Percentiles rank a stretch among this genome's conserved stretches.
phyloP scores from a whole-genome alignment of 2,888 invertebrate genomes.

The Eupithecia dodoneata region DNA sequence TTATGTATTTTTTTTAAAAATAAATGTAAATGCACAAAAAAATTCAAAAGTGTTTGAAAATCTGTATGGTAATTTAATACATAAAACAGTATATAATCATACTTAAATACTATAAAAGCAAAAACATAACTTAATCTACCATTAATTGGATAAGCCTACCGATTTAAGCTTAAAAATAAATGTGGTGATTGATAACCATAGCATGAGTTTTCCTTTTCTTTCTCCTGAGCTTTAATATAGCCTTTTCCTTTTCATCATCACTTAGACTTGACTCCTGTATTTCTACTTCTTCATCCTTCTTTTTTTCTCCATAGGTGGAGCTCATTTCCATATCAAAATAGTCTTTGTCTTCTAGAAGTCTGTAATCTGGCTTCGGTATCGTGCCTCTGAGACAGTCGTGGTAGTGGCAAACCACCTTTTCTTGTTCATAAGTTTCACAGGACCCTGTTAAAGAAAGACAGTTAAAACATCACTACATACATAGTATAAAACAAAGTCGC shows the following conservation, averaged over 20 bases:
- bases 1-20: no score
- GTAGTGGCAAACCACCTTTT: constrained; percentile 84
- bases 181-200: constrained; percentile 79
- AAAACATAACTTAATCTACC: not conserved
- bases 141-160: not conserved
- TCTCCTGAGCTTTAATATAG: constrained; percentile 34
- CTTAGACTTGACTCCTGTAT: constrained; percentile 36
- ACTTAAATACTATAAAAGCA: not conserved
- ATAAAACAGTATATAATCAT: not conserved
- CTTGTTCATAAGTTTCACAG: constrained; percentile 86
- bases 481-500: no score
- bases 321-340: constrained; percentile 77
- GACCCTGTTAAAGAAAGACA: constrained; percentile 71
- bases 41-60: not conserved
- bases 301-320: constrained; percentile 58
- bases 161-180: constrained; percentile 68
- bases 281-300: constrained; percentile 40
- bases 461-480: no score
- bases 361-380: constrained; percentile 71
- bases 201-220: constrained; percentile 69
- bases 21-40: not conserved
- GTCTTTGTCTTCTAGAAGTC: constrained; percentile 73
- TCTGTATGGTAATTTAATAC: not conserved
- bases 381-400: constrained; percentile 83
- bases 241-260: constrained; percentile 37